These are phyloP conservation scores for Ophonus ardosiacus DNA, from an alignment of 2,888 invertebrate genomes.

Conservation along the genomic window DNA sequence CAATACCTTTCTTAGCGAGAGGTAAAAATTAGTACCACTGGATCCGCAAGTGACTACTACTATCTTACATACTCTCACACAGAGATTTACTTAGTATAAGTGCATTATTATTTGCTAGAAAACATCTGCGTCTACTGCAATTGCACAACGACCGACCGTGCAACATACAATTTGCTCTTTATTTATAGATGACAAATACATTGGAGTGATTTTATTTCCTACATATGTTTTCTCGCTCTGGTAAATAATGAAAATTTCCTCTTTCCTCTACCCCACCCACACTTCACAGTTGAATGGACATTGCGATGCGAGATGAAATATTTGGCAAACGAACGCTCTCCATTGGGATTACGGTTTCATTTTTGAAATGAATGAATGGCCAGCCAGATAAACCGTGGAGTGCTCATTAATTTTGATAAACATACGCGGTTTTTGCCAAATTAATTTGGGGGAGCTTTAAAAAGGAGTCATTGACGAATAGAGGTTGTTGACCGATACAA, in stretches of 20 bases:
- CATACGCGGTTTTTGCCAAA: background rate
- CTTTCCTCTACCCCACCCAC: background rate
- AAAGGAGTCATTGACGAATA: background rate
- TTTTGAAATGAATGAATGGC: slow-evolving; percentile 15
- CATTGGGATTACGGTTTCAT: slow-evolving; percentile 15
- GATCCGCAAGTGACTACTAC: no score
- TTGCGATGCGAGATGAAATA: slow-evolving; percentile 17
- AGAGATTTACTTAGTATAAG: background rate
- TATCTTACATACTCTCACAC: background rate
- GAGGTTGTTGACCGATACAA: background rate
- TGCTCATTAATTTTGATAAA: background rate
- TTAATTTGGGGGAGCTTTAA: background rate
- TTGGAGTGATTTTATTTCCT: background rate
- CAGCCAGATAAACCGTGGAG: background rate
- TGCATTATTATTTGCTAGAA: background rate
- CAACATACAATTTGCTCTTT: background rate
- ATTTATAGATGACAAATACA: background rate
- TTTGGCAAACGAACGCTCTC: slow-evolving; percentile 4
- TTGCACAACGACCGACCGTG: background rate
- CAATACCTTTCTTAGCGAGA: no score
- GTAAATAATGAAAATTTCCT: background rate
- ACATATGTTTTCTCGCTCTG: background rate
- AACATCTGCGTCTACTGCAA: background rate
- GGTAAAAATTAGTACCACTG: no score
- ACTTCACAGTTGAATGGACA: background rate